Percentiles rank a stretch among this genome's conserved stretches.
phyloP scores from a whole-genome alignment of 2,888 invertebrate species.

The Lapara coniferarum region DNA sequence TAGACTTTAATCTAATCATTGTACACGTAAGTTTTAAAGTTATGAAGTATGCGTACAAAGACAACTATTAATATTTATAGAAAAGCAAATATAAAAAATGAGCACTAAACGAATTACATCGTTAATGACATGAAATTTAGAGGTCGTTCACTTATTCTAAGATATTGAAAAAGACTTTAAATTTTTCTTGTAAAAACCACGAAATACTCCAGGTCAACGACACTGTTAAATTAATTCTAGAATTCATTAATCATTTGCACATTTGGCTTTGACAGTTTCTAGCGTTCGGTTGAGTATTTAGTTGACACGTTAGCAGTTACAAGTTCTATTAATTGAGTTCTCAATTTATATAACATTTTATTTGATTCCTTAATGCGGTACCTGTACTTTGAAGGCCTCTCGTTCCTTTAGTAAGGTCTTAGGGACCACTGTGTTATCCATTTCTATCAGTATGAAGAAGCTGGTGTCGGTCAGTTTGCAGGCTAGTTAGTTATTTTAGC shows the following conservation, averaged over 20 bases:
- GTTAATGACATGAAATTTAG: no score
- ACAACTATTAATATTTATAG: no score
- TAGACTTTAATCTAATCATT: no score
- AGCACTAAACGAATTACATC: no score
- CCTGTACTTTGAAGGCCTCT: background rate
- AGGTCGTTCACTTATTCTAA: background rate
- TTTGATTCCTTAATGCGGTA: background rate
- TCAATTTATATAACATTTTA: background rate
- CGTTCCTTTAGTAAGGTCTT: background rate
- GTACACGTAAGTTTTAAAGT: no score
- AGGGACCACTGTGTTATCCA: no score
- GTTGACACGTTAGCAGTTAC: background rate
- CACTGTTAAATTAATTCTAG: constrained; percentile 22
- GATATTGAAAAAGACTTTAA: background rate
- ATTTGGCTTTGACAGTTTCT: constrained; percentile 7
- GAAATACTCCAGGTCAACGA: constrained; percentile 10
- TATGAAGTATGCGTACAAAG: no score
- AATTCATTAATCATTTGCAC: constrained; percentile 17
- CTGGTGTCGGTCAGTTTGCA: no score
- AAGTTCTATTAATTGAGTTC: no score
- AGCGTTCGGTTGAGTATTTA: background rate
- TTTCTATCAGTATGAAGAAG: no score
- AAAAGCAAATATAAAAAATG: no score
- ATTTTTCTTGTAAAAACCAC: background rate
- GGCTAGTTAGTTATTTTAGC: no score